phyloP scores from a whole-genome alignment of 2,888 invertebrate species.

The Pristionchus mayeri region DNA sequence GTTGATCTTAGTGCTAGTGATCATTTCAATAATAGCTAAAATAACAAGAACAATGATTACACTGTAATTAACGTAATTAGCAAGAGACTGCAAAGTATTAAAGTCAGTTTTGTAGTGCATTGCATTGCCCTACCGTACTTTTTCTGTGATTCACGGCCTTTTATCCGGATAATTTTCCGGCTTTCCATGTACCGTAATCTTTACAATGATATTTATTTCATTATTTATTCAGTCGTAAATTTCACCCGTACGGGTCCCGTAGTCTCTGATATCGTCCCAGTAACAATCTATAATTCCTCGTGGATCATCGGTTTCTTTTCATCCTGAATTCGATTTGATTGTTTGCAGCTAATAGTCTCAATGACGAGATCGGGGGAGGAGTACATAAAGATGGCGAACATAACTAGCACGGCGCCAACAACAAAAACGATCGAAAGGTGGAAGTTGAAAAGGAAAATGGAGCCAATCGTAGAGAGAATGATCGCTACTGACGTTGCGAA shows the following conservation, averaged over 20 bases:
- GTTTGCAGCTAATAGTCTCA: background rate
- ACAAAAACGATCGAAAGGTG: constrained; percentile 88
- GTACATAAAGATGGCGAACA: constrained; percentile 94
- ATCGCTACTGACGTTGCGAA: constrained; percentile 98
- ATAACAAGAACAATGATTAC: background rate
- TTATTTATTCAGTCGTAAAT: background rate
- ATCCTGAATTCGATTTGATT: background rate
- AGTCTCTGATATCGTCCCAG: background rate
- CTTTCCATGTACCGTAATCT: too few species aligned
- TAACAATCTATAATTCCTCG: background rate
- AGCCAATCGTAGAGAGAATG: constrained; percentile 82
- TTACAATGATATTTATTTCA: background rate
- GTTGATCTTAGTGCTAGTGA: too few species aligned
- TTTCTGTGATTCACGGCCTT: too few species aligned
- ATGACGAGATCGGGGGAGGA: constrained; percentile 51
- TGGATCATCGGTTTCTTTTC: constrained; percentile 4
- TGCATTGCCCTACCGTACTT: too few species aligned
- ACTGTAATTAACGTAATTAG: background rate
- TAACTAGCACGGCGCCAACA: constrained; percentile 89
- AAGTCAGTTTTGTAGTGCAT: background rate
- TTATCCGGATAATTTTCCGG: too few species aligned
- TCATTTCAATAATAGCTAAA: too few species aligned
- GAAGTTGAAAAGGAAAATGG: constrained; percentile 90
- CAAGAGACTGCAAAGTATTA: background rate
- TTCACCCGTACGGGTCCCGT: background rate